These are phyloP conservation scores for Danaus plexippus DNA, from an alignment of 1,140 invertebrate genomes.

Conservation along the genomic window DNA sequence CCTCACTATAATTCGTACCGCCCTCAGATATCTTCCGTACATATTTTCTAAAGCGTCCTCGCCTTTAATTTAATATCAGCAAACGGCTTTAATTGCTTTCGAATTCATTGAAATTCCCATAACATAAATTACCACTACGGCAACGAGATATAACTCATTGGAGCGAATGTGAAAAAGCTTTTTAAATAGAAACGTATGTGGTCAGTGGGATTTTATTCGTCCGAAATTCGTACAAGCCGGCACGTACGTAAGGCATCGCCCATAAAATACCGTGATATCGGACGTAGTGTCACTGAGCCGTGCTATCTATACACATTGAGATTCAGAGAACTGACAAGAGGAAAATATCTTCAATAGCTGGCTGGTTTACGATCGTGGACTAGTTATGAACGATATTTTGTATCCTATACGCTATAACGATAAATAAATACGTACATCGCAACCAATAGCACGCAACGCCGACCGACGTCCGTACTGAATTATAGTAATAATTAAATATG, in stretches of 20 bases:
- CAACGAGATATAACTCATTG: no score
- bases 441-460: no score
- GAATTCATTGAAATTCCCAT: no score
- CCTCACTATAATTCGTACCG: background rate
- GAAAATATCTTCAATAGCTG: conserved; percentile 26
- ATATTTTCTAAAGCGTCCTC: no score
- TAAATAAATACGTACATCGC: conserved; percentile 9
- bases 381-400: conserved; percentile 15
- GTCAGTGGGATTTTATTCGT: conserved; percentile 4
- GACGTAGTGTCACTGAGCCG: conserved; percentile 34
- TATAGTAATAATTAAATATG: no score
- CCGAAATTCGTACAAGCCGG: conserved; percentile 28
- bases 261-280: conserved; percentile 55
- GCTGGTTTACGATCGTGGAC: conserved; percentile 20
- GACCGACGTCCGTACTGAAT: no score
- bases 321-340: conserved; percentile 33
- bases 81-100: no score
- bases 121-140: no score
- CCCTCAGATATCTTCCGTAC: no score
- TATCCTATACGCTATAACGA: conserved; percentile 4
- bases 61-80: no score
- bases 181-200: background rate
- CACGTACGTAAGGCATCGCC: conserved; percentile 45
- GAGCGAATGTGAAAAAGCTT: no score
- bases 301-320: conserved; percentile 32